These are phyloP conservation scores for Morinoia aosen DNA, from an alignment of 2,888 invertebrate genomes.

Conservation along the genomic window DNA sequence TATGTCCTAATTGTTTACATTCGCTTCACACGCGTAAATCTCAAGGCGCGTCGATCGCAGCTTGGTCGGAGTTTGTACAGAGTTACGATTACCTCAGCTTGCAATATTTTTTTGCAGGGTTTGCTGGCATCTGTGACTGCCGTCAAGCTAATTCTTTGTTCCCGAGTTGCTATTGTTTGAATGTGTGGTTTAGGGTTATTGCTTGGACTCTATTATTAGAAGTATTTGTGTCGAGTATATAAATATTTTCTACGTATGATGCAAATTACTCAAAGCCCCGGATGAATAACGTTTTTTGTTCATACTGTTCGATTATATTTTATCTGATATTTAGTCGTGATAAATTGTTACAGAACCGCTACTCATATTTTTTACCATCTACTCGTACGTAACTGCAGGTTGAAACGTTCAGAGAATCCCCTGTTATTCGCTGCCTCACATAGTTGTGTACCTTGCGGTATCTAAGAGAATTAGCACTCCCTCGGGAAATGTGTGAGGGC, in stretches of 20 bases:
- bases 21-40: background rate
- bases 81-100: background rate
- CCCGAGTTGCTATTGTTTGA: background rate
- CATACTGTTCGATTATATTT: background rate
- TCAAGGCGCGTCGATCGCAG: background rate
- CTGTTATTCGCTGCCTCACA: background rate
- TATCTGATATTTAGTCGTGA: background rate
- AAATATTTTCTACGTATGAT: background rate
- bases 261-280: background rate
- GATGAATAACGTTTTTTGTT: background rate
- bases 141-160: background rate
- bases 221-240: background rate
- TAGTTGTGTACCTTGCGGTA: background rate
- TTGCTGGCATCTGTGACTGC: background rate
- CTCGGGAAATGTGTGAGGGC: no score
- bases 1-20: conserved; percentile 38
- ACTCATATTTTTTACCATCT: background rate
- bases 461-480: no score
- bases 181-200: background rate
- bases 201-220: background rate
- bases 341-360: background rate
- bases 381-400: background rate
- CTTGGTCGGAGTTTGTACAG: background rate
- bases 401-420: background rate
- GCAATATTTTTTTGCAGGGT: background rate